These are phyloP conservation scores for Chaitophorus viminalis DNA, from an alignment of 2,888 invertebrate genomes.

Conservation along the genomic window DNA sequence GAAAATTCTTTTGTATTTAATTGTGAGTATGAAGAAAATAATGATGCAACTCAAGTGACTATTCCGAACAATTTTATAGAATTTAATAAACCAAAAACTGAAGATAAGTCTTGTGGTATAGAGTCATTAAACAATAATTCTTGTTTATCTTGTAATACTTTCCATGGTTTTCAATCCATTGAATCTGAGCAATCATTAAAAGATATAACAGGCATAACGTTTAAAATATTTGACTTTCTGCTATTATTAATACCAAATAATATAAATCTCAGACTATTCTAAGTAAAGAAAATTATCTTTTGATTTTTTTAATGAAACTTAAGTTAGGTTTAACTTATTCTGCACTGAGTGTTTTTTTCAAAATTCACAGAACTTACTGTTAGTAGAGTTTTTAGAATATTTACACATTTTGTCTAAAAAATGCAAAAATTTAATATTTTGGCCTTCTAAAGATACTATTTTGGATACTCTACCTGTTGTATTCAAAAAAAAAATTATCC, in stretches of 20 bases:
- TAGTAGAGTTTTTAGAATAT: background rate
- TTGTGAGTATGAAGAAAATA: background rate
- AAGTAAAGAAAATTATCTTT: too few relatives aligned
- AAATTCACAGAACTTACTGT: slow-evolving; percentile 1
- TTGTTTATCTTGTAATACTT: background rate
- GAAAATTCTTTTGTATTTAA: background rate
- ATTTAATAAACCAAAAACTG: too few relatives aligned
- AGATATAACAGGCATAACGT: background rate
- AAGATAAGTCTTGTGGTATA: background rate
- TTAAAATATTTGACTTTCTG: background rate
- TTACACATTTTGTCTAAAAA: background rate
- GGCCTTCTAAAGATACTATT: background rate
- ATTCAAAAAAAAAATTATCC: background rate
- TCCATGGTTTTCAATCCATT: background rate
- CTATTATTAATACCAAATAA: background rate
- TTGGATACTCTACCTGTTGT: background rate
- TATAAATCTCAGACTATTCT: too few relatives aligned
- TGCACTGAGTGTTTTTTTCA: background rate
- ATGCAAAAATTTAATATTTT: background rate
- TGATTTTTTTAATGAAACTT: background rate
- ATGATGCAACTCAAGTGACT: slow-evolving; percentile 10
- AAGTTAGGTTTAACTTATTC: background rate
- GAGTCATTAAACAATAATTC: background rate
- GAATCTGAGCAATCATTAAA: background rate
- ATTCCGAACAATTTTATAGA: too few relatives aligned